A percentile compares a stretch with the other conserved stretches of the same genome.
These are phyloP conservation scores for Sander lucioperca DNA, from an alignment of 2,113 vertebrate species.

Conservation along the genomic window DNA sequence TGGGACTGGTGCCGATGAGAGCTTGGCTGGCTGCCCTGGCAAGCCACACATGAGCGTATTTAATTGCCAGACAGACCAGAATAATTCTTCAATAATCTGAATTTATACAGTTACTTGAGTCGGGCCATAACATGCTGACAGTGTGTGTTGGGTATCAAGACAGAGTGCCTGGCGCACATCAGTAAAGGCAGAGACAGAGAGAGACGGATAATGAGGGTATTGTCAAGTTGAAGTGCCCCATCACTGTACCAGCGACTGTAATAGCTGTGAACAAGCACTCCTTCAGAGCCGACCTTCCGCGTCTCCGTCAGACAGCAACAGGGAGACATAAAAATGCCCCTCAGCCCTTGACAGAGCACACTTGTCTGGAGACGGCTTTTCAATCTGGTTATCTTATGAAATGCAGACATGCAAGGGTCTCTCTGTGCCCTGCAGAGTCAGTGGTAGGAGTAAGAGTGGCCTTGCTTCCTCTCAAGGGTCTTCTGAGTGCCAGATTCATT, in stretches of 20 bases:
- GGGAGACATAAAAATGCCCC: constrained; percentile 60
- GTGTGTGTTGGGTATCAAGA: constrained; percentile 71
- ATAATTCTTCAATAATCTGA: constrained; percentile 89
- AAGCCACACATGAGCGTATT: constrained; percentile 92
- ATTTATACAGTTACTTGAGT: constrained; percentile 79
- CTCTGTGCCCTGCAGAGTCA: constrained; percentile 53
- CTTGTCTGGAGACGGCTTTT: constrained; percentile 70
- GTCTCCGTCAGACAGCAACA: constrained; percentile 53
- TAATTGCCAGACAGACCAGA: constrained; percentile 93
- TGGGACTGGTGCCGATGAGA: constrained; percentile 89
- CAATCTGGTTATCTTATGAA: constrained; percentile 74
- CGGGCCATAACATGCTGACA: constrained; percentile 74
- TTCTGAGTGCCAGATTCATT: constrained; percentile 61
- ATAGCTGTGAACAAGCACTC: constrained; percentile 60
- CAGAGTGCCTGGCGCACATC: constrained; percentile 63
- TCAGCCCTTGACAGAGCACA: constrained; percentile 66
- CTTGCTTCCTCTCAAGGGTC: constrained; percentile 71
- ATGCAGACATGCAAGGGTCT: constrained; percentile 58
- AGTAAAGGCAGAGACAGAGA: constrained; percentile 38
- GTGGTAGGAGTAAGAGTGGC: constrained; percentile 50
- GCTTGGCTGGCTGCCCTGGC: constrained; percentile 89
- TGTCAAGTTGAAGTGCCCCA: constrained; percentile 63
- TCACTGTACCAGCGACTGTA: constrained; percentile 68
- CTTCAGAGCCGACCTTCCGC: constrained; percentile 62
- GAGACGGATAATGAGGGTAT: constrained; percentile 67